Percentiles rank a stretch among this genome's conserved stretches.
Evolutionary conservation across 1,140 invertebrate species (phyloP).

Genomic region (Bombyx mori): ASM3026992v2 NC_085129.1:7203501-7204000

Average conservation of each 20-base stretch:
- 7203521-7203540: not conserved
- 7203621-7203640: not conserved
- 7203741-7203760: not conserved
- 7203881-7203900: too few species aligned
- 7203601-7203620: not conserved
- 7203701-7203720: not conserved
- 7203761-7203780: too few species aligned
- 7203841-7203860: too few species aligned
- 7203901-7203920: too few species aligned
- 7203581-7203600: not conserved
- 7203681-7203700: not conserved
- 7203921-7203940: too few species aligned
- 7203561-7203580: not conserved
- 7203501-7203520: not conserved
- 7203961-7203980: too few species aligned
- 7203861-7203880: too few species aligned
- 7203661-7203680: not conserved
- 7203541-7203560: not conserved
- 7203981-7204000: too few species aligned
- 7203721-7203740: not conserved
- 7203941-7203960: too few species aligned
- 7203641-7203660: not conserved
- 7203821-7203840: too few species aligned
- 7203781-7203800: too few species aligned
- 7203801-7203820: too few species aligned